Percentiles rank a stretch among this genome's conserved stretches.
These are phyloP conservation scores for Eupristina koningsbergeri DNA, from an alignment of 1,140 invertebrate species.

Conservation along the genomic window DNA sequence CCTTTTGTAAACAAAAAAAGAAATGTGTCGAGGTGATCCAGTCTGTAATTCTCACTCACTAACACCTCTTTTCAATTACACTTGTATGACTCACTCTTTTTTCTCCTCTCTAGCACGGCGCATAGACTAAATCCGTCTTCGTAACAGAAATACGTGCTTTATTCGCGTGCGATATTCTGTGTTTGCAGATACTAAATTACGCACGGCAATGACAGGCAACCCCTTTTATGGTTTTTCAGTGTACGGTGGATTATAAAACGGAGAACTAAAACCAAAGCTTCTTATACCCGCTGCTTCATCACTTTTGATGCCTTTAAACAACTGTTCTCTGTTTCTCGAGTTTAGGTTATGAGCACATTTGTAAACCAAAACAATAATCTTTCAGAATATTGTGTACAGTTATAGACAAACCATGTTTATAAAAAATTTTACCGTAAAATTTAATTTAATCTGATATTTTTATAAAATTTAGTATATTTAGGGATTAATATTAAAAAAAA, in stretches of 20 bases:
- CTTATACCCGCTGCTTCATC: conserved; percentile 42
- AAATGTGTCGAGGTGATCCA: neutral
- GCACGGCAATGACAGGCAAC: conserved; percentile 64
- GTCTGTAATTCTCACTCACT: conserved; percentile 21
- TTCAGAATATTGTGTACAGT: too few relatives aligned
- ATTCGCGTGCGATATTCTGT: conserved; percentile 58
- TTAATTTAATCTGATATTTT: too few relatives aligned
- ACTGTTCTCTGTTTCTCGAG: neutral
- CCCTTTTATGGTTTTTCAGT: conserved; percentile 55
- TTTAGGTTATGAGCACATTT: too few relatives aligned
- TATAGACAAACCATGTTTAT: too few relatives aligned
- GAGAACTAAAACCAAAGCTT: conserved; percentile 55
- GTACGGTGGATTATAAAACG: conserved; percentile 66
- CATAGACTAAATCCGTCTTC: conserved; percentile 62
- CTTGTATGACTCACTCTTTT: conserved; percentile 45
- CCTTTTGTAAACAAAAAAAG: neutral
- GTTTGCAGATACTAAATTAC: conserved; percentile 74
- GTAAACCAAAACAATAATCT: too few relatives aligned
- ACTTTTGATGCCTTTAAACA: conserved; percentile 8
- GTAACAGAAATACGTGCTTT: conserved; percentile 61
- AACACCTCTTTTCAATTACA: conserved; percentile 21
- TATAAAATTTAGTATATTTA: too few relatives aligned
- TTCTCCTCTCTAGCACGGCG: conserved; percentile 59
- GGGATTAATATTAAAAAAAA: too few relatives aligned
- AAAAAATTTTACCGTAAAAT: too few relatives aligned